These are phyloP conservation scores for Actinopyga echinites DNA, from an alignment of 53 echinoderm and acorn worm species.

Conservation along the genomic window DNA sequence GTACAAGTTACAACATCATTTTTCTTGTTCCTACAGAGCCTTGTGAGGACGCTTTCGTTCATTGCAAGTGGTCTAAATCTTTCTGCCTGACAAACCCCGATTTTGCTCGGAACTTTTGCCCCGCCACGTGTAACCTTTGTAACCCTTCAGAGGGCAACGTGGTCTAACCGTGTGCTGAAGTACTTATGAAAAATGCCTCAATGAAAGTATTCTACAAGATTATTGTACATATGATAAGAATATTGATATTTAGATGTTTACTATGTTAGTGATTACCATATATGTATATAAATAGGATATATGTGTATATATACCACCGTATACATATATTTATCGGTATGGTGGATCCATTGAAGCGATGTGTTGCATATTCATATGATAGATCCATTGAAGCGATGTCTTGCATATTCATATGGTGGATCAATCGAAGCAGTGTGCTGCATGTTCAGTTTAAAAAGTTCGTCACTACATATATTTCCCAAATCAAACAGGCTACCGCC, in stretches of 20 bases:
- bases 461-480: no score
- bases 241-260: constrained; percentile 20
- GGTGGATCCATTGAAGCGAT: no score
- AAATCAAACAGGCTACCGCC: no score
- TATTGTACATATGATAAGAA: background rate
- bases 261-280: background rate
- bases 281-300: constrained; percentile 8
- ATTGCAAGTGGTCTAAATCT: constrained; percentile 76
- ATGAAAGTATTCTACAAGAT: no score
- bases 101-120: constrained; percentile 83
- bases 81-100: constrained; percentile 72
- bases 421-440: no score
- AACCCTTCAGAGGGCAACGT: background rate
- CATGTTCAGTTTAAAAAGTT: no score
- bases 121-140: constrained; percentile 74
- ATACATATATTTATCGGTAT: no score
- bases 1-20: background rate
- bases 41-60: constrained; percentile 78
- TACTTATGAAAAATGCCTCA: no score
- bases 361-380: no score
- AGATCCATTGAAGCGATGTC: no score
- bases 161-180: background rate
- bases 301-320: background rate
- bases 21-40: constrained; percentile 41
- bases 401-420: no score